Base-by-base conservation (phyloP, 1,140 invertebrate genomes). In the Halesus radiatus region DNA sequence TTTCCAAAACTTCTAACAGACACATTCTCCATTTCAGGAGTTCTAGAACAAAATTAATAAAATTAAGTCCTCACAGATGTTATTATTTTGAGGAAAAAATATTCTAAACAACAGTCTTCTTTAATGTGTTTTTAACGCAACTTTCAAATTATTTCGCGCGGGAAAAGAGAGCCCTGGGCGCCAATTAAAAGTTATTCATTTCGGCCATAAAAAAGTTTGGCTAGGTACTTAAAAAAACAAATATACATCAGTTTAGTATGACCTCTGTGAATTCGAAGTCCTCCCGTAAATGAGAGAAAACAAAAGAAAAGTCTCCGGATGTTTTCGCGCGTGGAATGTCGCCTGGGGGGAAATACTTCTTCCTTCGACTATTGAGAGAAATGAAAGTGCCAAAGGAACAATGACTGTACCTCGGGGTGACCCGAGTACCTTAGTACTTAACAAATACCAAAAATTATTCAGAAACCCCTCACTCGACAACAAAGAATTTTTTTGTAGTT, bases 41-140 rank as follows among this genome's bases (percentile, higher is more conserved):
- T 56, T 74, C 26, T 26, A 29, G 4, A 74, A 74, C 70, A 56
- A 54, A 74, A 56, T 53, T 53, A 74, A 74, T 53, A 74, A 74
- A 54, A 74, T 29, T 54, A 74, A 74, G 23, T 74, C 53, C 70
- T 77, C 73, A 53, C 79, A 80, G 75, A 81, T 81, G 75, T 81
- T 81, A 76, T 81, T 72, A 81, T 81, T 81, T 68, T 70, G 58
- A 76, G 16, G 45, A 66, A 37, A 76, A 53, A 64, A 81, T 20
- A 54, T 53, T 58, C 62, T 62, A 81, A 62, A 77, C 80, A 77
- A 81, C 79, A 80, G 56, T 56, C 20, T 66, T 70, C 74, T 77
- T 81, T 81, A 81, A 81, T 81, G 80, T 81, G 73, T 77, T 77
- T 81, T 80, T 81, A 77, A 81, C 62, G 37, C 45, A 81, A 81